Conservation (phyloP, 2,888 invertebrate genomes). For the Sminthurinus aureus region DNA sequence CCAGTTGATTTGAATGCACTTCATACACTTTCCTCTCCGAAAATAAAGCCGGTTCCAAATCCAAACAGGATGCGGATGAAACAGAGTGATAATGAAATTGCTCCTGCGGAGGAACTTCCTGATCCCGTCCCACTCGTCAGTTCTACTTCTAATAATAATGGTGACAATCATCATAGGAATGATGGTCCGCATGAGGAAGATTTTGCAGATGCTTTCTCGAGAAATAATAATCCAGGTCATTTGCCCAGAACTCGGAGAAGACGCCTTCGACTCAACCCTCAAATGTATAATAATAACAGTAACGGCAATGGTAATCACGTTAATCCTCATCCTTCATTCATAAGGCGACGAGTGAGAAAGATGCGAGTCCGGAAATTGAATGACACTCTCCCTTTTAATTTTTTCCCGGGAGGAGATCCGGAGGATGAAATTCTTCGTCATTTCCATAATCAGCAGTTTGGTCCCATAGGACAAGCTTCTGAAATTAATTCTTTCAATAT, state of each 20-base stretch:
- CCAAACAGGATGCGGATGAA: conserved; percentile 10
- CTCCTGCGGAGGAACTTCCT: conserved; percentile 49
- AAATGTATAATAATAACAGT: not conserved
- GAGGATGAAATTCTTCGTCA: not conserved
- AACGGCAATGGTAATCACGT: too few relatives aligned
- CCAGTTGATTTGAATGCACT: too few relatives aligned
- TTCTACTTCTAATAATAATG: conserved; percentile 31
- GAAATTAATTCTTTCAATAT: conserved; percentile 2
- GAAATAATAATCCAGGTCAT: conserved; percentile 46
- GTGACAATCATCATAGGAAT: conserved; percentile 28
- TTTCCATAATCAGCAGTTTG: not conserved
- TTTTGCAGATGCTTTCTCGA: conserved; percentile 56
- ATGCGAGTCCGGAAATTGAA: conserved; percentile 50
- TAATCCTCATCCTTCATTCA: not conserved
- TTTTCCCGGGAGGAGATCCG: not conserved
- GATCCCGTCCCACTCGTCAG: conserved; percentile 55
- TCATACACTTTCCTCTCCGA: too few relatives aligned
- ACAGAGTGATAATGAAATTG: conserved; percentile 45
- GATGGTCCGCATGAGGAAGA: conserved; percentile 52
- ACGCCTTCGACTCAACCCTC: conserved; percentile 41
- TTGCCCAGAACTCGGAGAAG: conserved; percentile 23
- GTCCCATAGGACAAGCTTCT: not conserved
- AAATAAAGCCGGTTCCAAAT: not conserved
- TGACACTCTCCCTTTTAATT: conserved; percentile 27
- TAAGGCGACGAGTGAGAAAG: conserved; percentile 44